Percentiles rank a stretch among this genome's conserved stretches.
Conservation (phyloP, 2,888 invertebrate genomes). For the Machimus rusticus region DNA sequence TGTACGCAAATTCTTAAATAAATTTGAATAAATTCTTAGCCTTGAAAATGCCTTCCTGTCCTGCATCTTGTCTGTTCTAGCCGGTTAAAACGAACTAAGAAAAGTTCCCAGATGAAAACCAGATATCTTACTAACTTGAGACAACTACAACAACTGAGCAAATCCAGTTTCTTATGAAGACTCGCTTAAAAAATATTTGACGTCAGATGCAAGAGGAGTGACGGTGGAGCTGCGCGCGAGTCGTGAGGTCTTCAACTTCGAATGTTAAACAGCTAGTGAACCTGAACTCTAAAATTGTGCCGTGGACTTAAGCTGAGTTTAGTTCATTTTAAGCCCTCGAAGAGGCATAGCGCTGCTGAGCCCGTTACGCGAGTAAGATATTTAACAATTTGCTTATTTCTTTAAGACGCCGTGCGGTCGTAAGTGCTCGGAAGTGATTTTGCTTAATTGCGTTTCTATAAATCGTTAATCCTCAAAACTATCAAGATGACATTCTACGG, state of each 20-base stretch:
- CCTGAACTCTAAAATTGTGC: slow-evolving; percentile 4
- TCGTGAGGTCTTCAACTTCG: background rate
- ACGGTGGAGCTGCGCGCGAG: background rate
- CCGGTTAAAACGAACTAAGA: background rate
- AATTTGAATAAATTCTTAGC: background rate
- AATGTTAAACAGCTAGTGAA: background rate
- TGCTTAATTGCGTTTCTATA: background rate
- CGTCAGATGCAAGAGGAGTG: background rate
- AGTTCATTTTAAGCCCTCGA: background rate
- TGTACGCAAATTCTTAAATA: background rate
- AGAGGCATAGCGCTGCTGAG: background rate
- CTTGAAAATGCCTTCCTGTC: background rate
- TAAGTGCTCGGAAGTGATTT: background rate
- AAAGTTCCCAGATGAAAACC: background rate
- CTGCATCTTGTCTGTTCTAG: background rate
- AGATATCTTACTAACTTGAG: background rate
- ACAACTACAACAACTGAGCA: background rate
- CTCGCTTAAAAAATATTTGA: background rate
- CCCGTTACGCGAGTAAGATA: background rate
- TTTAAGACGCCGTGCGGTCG: background rate
- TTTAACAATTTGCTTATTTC: background rate
- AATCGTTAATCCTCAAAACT: background rate
- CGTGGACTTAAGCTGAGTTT: background rate
- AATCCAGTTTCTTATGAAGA: background rate
- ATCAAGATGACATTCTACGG: slow-evolving; percentile 59